Conservation (phyloP, 2,888 invertebrate species). For the Idaea aversata region DNA sequence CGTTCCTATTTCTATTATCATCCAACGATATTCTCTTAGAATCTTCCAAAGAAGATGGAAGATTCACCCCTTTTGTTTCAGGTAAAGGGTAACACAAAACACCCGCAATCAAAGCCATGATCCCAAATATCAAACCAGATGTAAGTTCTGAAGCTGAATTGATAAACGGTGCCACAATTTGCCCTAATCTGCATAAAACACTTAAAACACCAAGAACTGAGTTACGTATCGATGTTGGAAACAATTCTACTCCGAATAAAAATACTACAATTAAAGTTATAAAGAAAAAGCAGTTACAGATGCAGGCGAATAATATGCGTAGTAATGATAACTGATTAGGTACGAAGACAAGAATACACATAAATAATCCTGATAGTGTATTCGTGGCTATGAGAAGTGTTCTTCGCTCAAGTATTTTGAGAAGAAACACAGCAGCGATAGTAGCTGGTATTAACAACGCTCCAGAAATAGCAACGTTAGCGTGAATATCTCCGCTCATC, state of each 20-base stretch:
- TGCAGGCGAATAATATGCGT: conserved; percentile 81
- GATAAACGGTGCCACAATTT: conserved; percentile 88
- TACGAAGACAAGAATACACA: conserved; percentile 48
- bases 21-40: conserved; percentile 27
- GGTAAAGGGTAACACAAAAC: conserved; percentile 83
- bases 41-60: conserved; percentile 58
- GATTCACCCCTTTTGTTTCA: conserved; percentile 64
- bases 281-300: conserved; percentile 88
- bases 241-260: conserved; percentile 90
- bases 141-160: conserved; percentile 72
- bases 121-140: conserved; percentile 81
- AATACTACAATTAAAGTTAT: conserved; percentile 90
- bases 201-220: conserved; percentile 91
- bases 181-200: conserved; percentile 89
- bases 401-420: conserved; percentile 81
- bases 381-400: conserved; percentile 81
- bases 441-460: conserved; percentile 82
- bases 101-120: conserved; percentile 83
- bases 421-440: conserved; percentile 76
- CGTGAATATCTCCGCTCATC: conserved; percentile 87
- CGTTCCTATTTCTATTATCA: not conserved
- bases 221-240: conserved; percentile 91
- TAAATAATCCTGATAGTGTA: conserved; percentile 53
- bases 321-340: conserved; percentile 56
- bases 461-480: conserved; percentile 88